Evolutionary conservation across 2,113 vertebrate genomes (phyloP), one percentile per base, ranked within the genome.

Genomic region (Pedionomus torquatus): DNA sequence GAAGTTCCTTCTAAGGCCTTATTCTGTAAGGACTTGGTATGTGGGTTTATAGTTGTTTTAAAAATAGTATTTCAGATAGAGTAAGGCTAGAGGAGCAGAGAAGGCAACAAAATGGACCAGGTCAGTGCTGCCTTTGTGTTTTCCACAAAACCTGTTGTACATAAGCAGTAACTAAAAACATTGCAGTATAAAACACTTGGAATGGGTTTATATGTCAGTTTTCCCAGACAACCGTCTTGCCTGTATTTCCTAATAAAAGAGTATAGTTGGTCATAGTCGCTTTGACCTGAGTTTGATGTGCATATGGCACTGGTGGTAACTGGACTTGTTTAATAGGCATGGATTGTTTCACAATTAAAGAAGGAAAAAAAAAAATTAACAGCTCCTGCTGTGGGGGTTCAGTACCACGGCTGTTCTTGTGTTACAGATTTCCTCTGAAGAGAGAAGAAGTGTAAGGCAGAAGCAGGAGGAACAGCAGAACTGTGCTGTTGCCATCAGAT

Each of bases 321-420:
- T 41, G 65, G 83, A 39, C 87, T 93, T 82, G 80, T 91, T 95
- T 95, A 94, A 96, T 91, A 92, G 96, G 86, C 88, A 87, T 35
- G 77, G 64, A 66, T 82, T 95, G 87, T 84, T 95, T 94, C 72
- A 71, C 89, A 90, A 55, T 83, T 89, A 91, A 85, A 84, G 43
- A 70, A 77, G 85, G 26, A 6, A 35, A 19, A 71, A 93, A 46
- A 65, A 43, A 79, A 60, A 23, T 20, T 81, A 90, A 55, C 48
- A 66, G 46, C 85, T 90, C 54, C 76, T 87, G 93, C 83, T 81
- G 82, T 52, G 80, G 79, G 63, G 39, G 49, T 71, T 81, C 87
- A 91, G 51, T 63, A 14, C 68, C 3, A 2, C 8, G 51, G 41
- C 76, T 74, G 80, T 76, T 93, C 8, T 24, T 83, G 79, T 83